Evolutionary conservation across 1,140 invertebrate species (phyloP).

Genomic region (Kradibia gibbosae): DNA sequence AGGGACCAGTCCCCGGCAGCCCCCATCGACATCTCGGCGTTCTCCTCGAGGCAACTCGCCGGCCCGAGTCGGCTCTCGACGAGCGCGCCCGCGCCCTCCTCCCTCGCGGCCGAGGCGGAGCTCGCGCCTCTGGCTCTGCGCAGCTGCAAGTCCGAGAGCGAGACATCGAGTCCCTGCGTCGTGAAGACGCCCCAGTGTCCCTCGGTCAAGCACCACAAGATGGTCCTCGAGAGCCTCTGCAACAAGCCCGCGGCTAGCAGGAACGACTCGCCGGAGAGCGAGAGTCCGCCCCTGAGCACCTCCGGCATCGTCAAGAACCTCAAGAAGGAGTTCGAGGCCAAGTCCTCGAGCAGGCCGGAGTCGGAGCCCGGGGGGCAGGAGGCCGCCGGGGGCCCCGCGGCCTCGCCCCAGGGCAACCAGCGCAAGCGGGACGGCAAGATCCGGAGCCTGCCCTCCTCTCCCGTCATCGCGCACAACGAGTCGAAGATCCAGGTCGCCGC

Average conservation of each 20-base stretch:
- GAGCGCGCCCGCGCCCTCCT: slow-evolving; percentile 77
- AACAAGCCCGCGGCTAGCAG: slow-evolving; percentile 60
- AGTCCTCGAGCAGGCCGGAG: slow-evolving; percentile 73
- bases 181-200: slow-evolving; percentile 73
- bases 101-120: slow-evolving; percentile 70
- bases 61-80: slow-evolving; percentile 72
- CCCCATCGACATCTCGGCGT: slow-evolving; percentile 64
- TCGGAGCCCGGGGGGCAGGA: slow-evolving; percentile 64
- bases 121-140: slow-evolving; percentile 60
- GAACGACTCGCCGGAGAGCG: slow-evolving; percentile 65
- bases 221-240: slow-evolving; percentile 75
- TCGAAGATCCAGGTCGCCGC: slow-evolving; percentile 66
- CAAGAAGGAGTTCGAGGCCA: slow-evolving; percentile 89
- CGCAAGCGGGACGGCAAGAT: slow-evolving; percentile 64
- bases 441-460: slow-evolving; percentile 76
- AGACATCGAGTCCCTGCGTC: slow-evolving; percentile 70
- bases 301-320: slow-evolving; percentile 84
- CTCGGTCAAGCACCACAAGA: slow-evolving; percentile 76
- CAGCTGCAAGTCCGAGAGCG: slow-evolving; percentile 69
- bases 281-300: slow-evolving; percentile 66
- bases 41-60: slow-evolving; percentile 56
- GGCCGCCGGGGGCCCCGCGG: not conserved
- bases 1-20: slow-evolving; percentile 59
- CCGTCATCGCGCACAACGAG: slow-evolving; percentile 74
- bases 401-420: slow-evolving; percentile 50